Percentiles rank a stretch among this genome's conserved stretches.
Conservation (phyloP, 37 sponge, comb jelly and placozoan genomes). For the Sycon ciliatum region DNA sequence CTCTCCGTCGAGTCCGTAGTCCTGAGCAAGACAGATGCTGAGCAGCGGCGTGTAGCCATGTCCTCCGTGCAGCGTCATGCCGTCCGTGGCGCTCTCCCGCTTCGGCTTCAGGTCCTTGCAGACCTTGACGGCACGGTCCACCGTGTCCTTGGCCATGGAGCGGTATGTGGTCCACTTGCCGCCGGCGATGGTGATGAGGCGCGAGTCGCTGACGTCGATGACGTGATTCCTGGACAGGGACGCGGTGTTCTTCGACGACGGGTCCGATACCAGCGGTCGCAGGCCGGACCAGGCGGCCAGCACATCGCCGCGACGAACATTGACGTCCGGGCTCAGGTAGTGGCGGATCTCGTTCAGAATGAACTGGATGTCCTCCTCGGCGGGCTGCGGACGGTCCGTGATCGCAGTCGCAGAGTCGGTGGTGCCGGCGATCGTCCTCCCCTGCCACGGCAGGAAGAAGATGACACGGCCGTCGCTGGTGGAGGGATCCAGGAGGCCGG, state of each 20-base stretch:
- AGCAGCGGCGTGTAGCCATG: constrained; percentile 68
- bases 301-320: constrained; percentile 90
- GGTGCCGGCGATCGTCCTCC: constrained; percentile 80
- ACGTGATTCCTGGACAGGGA: constrained; percentile 91
- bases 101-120: constrained; percentile 42
- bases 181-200: constrained; percentile 94
- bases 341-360: constrained; percentile 80
- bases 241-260: constrained; percentile 79
- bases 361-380: constrained; percentile 83
- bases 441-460: constrained; percentile 99
- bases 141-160: constrained; percentile 86
- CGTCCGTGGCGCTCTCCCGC: constrained; percentile 53
- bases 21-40: constrained; percentile 86
- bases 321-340: constrained; percentile 75
- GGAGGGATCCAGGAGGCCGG: constrained; percentile 92
- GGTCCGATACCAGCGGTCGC: constrained; percentile 87
- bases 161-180: constrained; percentile 99
- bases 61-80: constrained; percentile 77
- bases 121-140: constrained; percentile 49
- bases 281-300: constrained; percentile 97
- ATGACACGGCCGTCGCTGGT: constrained; percentile 96
- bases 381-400: constrained; percentile 67
- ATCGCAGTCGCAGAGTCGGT: constrained; percentile 81
- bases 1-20: constrained; percentile 87
- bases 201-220: constrained; percentile 76